Conservation (phyloP, 2,888 invertebrate genomes). For the Xiphydria camelus region DNA sequence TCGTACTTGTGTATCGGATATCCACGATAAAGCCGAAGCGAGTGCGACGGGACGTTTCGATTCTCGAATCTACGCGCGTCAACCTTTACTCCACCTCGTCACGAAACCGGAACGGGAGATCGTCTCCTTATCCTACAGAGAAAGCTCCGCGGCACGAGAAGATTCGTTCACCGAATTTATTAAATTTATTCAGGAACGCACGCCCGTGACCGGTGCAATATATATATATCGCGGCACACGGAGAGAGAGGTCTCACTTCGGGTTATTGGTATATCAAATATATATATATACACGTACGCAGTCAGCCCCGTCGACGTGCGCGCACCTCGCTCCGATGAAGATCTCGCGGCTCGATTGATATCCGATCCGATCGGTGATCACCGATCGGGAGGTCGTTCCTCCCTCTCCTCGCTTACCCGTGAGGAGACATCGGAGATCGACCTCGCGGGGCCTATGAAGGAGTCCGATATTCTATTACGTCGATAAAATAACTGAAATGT, state of each 20-base stretch:
- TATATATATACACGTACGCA: too few relatives aligned
- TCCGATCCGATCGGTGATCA: conserved; percentile 18
- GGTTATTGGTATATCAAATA: too few relatives aligned
- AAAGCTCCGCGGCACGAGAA: too few relatives aligned
- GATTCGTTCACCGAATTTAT: conserved; percentile 7
- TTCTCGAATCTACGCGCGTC: too few relatives aligned
- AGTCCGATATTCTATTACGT: conserved; percentile 2
- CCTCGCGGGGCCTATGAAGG: background rate
- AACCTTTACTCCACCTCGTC: too few relatives aligned
- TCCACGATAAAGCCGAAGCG: too few relatives aligned
- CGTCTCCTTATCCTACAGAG: too few relatives aligned
- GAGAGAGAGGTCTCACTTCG: too few relatives aligned
- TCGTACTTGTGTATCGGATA: too few relatives aligned
- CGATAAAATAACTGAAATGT: background rate
- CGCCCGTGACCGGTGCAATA: background rate
- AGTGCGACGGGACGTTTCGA: too few relatives aligned
- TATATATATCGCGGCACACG: too few relatives aligned
- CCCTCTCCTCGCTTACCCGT: background rate
- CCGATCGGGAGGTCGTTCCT: conserved; percentile 7
- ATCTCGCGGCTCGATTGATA: conserved; percentile 18
- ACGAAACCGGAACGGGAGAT: background rate
- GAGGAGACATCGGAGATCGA: background rate
- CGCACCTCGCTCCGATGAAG: conserved; percentile 14
- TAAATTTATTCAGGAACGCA: conserved; percentile 6
- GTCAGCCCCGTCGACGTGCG: conserved; percentile 1